Evolutionary conservation across 2,888 invertebrate species (phyloP).

Genomic region (Eilema depressum): DNA sequence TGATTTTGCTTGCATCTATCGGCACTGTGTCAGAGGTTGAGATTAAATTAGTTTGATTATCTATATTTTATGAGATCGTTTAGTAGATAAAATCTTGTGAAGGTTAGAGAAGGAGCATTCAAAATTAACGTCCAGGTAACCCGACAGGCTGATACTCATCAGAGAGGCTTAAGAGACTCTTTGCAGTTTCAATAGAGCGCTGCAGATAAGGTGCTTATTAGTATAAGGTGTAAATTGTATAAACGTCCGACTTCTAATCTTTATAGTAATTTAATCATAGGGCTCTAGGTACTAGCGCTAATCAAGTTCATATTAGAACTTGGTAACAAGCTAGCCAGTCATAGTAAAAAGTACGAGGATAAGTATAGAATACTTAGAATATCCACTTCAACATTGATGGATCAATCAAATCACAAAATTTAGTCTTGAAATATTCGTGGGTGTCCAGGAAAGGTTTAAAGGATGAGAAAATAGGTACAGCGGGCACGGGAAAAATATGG

Average conservation of each 20-base stretch:
- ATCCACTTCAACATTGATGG: too few relatives aligned
- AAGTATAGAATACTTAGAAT: too few relatives aligned
- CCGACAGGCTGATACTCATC: too few relatives aligned
- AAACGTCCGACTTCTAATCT: too few relatives aligned
- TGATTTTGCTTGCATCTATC: slow-evolving; percentile 5
- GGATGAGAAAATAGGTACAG: too few relatives aligned
- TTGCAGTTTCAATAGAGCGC: not conserved
- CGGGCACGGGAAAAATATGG: too few relatives aligned
- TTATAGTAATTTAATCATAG: too few relatives aligned
- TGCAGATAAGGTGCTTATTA: not conserved
- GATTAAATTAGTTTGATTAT: slow-evolving; percentile 8
- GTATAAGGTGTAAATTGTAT: too few relatives aligned
- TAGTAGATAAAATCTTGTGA: slow-evolving; percentile 7
- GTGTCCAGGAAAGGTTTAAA: too few relatives aligned
- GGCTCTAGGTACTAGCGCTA: not conserved
- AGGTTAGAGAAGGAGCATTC: not conserved
- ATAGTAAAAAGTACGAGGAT: not conserved
- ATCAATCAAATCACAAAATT: too few relatives aligned
- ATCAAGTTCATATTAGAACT: not conserved
- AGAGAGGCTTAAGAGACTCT: not conserved
- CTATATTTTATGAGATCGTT: slow-evolving; percentile 3
- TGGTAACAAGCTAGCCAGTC: not conserved
- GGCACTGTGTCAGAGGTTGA: slow-evolving; percentile 8
- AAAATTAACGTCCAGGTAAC: not conserved
- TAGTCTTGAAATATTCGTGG: too few relatives aligned